Base-by-base conservation (phyloP, 2,797 vertebrate genomes). In the Aeoliscus strigatus region DNA sequence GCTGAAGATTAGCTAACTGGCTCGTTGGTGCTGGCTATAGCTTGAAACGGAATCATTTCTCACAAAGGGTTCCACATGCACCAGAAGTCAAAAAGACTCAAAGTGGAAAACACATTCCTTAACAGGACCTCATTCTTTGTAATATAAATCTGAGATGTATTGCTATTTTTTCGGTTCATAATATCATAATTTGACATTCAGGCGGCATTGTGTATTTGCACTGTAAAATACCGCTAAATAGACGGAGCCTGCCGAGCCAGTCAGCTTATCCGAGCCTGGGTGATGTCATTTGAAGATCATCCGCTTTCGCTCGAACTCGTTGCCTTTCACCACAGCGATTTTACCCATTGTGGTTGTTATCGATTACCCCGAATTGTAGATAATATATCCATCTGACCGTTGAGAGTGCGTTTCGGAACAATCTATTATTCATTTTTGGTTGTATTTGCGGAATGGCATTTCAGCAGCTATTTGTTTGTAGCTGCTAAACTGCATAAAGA, bases 201-300 rank as follows among this genome's bases (percentile, higher is more conserved):
- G 14, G 38, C 18, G 33, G 26, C 38, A 13, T 14, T n/a, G 57
- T 57, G 38, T 53, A 39, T 61, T 71, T 59, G 51, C 44, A 46
- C 62, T 30, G 65, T 72, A 66, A 65, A 77, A 73, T 49, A 57
- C 71, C 78, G 72, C 77, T 73, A 79, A 82, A 52, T 79, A 82
- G 80, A 77, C 77, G 71, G 64, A 84, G 80, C 82, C 79, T 56
- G 30, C 47, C 52, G 56, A 75, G 77, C 68, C 79, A 85, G 80
- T 82, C 82, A 73, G 81, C 72, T 82, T 81, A 76, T 83, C 79
- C 57, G 74, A 61, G 77, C 60, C 64, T 66, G 80, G 79, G 75
- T 86, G 84, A 85, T 84, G 84, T 87, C 83, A 86, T 86, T 82
- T 86, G 74, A 83, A 86, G 81, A 85, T 86, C 79, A 85, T 83